phyloP scores from a whole-genome alignment of 2,888 invertebrate genomes.

The Galerucella nymphaeae region DNA sequence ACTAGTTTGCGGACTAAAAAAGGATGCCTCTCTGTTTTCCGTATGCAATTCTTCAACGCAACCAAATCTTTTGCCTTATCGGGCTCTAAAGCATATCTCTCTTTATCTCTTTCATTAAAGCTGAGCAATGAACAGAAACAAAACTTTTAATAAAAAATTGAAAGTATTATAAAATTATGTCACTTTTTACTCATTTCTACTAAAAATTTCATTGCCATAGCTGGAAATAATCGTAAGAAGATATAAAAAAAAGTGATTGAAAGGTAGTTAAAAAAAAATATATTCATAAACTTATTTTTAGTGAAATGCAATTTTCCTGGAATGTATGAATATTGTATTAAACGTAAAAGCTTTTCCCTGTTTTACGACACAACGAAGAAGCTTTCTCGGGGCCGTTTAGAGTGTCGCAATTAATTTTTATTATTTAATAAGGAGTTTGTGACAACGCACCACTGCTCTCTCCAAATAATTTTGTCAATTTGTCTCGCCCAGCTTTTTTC shows the following conservation, averaged over 20 bases:
- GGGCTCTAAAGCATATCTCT: too few species aligned
- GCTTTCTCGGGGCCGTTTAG: constrained; percentile 26
- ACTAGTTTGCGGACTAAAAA: too few species aligned
- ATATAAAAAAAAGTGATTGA: neutral
- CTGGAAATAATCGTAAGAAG: neutral
- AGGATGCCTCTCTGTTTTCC: too few species aligned
- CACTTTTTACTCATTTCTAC: neutral
- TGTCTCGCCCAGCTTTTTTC: constrained; percentile 30
- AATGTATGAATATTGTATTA: constrained; percentile 29
- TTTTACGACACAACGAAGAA: constrained; percentile 19
- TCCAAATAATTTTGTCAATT: constrained; percentile 33
- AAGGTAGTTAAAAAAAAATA: neutral
- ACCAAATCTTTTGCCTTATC: too few species aligned
- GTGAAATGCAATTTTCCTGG: constrained; percentile 3
- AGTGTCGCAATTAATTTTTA: constrained; percentile 41
- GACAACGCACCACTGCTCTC: constrained; percentile 24
- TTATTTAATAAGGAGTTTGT: constrained; percentile 39
- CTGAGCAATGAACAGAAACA: too few species aligned
- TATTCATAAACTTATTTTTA: constrained; percentile 2
- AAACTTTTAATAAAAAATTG: too few species aligned
- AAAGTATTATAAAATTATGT: neutral
- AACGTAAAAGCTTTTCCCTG: constrained; percentile 32
- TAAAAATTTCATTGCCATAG: neutral
- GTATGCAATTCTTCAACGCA: too few species aligned
- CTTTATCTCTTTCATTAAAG: too few species aligned